Percentiles rank a stretch among this genome's conserved stretches.
Evolutionary conservation across 2,797 vertebrate genomes (phyloP).

Genomic region (Mormyrus hasselquistii): DNA sequence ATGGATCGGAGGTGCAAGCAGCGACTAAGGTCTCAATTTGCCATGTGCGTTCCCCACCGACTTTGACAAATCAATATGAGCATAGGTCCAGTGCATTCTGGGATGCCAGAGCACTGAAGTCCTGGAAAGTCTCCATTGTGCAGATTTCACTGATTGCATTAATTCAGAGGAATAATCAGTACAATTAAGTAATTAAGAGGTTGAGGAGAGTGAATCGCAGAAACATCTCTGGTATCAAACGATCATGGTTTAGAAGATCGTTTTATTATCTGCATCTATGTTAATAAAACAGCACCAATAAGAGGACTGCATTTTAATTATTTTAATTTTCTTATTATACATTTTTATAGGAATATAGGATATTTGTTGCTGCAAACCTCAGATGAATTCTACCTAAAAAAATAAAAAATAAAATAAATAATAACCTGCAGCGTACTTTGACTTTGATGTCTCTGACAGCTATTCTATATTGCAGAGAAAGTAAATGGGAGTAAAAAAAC

Average conservation of each 20-base stretch:
- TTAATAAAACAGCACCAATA: not conserved
- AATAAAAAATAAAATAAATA: too few species aligned
- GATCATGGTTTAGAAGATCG: not conserved
- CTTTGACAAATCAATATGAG: not conserved
- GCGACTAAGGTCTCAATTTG: not conserved
- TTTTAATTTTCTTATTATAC: not conserved
- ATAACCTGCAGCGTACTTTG: not conserved
- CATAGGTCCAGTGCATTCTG: not conserved
- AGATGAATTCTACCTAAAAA: not conserved
- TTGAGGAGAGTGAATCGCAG: not conserved
- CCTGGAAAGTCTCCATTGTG: not conserved
- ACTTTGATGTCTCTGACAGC: not conserved
- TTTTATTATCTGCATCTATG: not conserved
- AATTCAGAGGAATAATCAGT: slow-evolving; percentile 14
- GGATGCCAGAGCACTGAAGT: not conserved
- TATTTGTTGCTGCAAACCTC: not conserved
- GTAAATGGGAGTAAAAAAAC: not conserved
- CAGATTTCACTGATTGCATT: slow-evolving; percentile 5
- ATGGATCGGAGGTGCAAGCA: not conserved
- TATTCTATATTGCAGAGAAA: not conserved
- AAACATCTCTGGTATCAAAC: not conserved
- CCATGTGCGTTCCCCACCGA: not conserved
- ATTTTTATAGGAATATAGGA: not conserved
- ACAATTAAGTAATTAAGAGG: slow-evolving; percentile 11
- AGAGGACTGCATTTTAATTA: not conserved